Base-by-base conservation (phyloP, 30 jellyfish, hydroid and myxozoan genomes). In the Cassiopea andromeda region DNA sequence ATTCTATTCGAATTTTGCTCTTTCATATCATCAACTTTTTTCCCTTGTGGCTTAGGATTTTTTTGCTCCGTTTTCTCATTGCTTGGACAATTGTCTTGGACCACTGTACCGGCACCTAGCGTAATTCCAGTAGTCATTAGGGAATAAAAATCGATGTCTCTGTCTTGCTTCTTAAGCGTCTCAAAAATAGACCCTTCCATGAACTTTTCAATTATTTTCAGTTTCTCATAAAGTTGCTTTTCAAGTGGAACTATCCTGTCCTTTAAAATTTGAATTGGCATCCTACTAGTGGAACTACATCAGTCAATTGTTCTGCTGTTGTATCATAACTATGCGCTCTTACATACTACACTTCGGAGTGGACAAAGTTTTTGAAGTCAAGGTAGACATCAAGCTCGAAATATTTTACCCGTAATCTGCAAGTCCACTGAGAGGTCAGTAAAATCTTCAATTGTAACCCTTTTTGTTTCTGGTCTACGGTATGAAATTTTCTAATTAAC, bases 181-280 rank as follows among this genome's bases (percentile, higher is more conserved):
- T 75, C 66, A 46, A 75, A 75, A 43, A 44, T 75, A 75, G 84
- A 70, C 84, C 84, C 61, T 27, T 75, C 84, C 84, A 75, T 43
- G 68, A 75, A 70, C 2, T 47, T 47, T 75, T 44, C 70, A 48
- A 75, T 75, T 43, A 75, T 75, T 75, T 75, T 75, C 84, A n/a
- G 84, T 75, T 75, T 75, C 68, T 75, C 84, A 75, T 43, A 1
- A n/a, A 75, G 84, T 47, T 75, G 84, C 18, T 75, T 44, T 47
- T 75, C 84, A 38, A 75, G 67, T 19, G 84, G 44, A 47, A 44
- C 67, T 3, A 75, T 75, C 19, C 84, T 48, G 84, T 75, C 84
- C 50, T 75, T 44, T 7, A 75, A 57, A 75, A 66, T 43, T 75
- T 75, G 61, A 19, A 75, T 44, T 47, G 44, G 44, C 84, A 47